These are phyloP conservation scores for Anhinga anhinga DNA, from an alignment of 2,113 vertebrate genomes.

Conservation along the genomic window DNA sequence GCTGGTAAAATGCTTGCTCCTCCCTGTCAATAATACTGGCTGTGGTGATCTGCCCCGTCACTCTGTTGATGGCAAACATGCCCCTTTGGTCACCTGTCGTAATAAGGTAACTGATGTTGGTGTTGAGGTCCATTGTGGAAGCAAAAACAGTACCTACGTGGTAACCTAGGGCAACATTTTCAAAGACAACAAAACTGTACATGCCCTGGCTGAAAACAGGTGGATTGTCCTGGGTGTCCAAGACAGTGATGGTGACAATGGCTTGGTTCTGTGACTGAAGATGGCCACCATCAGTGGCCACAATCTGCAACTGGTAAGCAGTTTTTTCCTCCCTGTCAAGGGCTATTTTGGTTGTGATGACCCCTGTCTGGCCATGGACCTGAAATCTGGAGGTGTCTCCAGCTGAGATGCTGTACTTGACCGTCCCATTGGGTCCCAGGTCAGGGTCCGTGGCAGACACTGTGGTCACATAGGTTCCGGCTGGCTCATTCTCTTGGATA, in stretches of 20 bases:
- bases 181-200: slow-evolving; percentile 98
- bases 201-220: slow-evolving; percentile 87
- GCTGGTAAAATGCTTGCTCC: slow-evolving; percentile 90
- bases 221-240: slow-evolving; percentile 95
- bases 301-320: slow-evolving; percentile 89
- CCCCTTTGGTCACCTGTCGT: slow-evolving; percentile 92
- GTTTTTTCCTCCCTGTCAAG: slow-evolving; percentile 95
- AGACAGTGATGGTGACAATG: slow-evolving; percentile 91
- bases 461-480: slow-evolving; percentile 83
- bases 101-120: slow-evolving; percentile 94
- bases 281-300: slow-evolving; percentile 88
- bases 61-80: slow-evolving; percentile 81
- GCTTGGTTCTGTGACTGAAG: slow-evolving; percentile 87
- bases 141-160: slow-evolving; percentile 91
- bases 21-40: slow-evolving; percentile 89
- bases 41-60: slow-evolving; percentile 85
- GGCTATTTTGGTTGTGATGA: slow-evolving; percentile 85
- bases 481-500: slow-evolving; percentile 93
- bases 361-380: slow-evolving; percentile 85
- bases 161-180: slow-evolving; percentile 86
- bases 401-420: slow-evolving; percentile 89
- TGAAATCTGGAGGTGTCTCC: slow-evolving; percentile 90
- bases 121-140: slow-evolving; percentile 89
- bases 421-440: slow-evolving; percentile 87
- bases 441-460: slow-evolving; percentile 92